These are phyloP conservation scores for Tapirus indicus DNA, from an alignment of 2,797 vertebrate genomes.

Conservation along the genomic window DNA sequence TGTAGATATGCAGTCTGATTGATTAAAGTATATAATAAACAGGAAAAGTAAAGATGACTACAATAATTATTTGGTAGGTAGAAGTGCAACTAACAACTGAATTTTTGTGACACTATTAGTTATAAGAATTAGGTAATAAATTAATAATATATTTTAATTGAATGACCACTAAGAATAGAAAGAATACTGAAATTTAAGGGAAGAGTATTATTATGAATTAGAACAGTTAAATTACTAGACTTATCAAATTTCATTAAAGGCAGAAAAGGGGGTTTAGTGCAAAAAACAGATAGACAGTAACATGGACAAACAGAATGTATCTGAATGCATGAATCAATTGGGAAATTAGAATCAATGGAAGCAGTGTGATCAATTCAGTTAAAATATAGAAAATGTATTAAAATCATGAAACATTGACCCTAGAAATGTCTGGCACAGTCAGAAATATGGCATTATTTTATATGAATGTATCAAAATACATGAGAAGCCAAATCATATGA, in stretches of 20 bases:
- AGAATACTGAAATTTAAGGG: not conserved
- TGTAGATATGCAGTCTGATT: not conserved
- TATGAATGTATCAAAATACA: not conserved
- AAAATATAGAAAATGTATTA: not conserved
- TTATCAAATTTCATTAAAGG: not conserved
- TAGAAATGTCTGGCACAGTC: not conserved
- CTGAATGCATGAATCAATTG: not conserved
- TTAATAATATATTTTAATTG: not conserved
- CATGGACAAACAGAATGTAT: not conserved
- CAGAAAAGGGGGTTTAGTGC: not conserved
- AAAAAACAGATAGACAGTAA: not conserved
- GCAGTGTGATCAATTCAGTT: not conserved
- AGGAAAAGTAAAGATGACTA: not conserved
- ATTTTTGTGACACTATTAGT: slow-evolving; percentile 28
- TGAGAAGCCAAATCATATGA: not conserved
- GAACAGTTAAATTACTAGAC: not conserved
- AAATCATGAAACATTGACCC: not conserved
- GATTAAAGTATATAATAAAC: not conserved
- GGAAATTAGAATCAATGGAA: not conserved
- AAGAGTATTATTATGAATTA: not conserved
- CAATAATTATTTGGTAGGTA: not conserved
- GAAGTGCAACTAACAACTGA: not conserved
- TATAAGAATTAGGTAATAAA: not conserved
- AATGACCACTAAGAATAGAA: not conserved
- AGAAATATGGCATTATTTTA: not conserved